These are phyloP conservation scores for Heliconius eleuchia DNA, from an alignment of 1,140 invertebrate genomes.

Conservation along the genomic window DNA sequence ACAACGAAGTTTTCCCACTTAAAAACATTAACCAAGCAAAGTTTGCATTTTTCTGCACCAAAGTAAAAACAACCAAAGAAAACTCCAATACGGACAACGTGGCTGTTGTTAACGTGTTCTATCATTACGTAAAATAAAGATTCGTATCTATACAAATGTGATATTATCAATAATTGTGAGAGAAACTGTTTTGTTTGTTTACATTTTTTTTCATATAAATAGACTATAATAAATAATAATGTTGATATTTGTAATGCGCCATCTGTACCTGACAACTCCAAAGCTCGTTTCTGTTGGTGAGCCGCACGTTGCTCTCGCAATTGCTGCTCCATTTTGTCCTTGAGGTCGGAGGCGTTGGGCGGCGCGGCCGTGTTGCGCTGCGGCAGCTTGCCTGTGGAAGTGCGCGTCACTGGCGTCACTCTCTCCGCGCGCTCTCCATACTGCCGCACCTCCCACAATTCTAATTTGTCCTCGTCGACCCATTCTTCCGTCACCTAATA, in stretches of 20 bases:
- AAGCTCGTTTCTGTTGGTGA: slow-evolving; percentile 91
- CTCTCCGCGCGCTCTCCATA: slow-evolving; percentile 92
- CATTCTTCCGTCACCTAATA: slow-evolving; percentile 92
- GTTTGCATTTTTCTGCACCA: too few species aligned
- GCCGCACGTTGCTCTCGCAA: slow-evolving; percentile 92
- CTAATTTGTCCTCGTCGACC: slow-evolving; percentile 97
- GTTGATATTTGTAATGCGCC: background rate
- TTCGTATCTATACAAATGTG: too few species aligned
- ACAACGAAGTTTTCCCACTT: too few species aligned
- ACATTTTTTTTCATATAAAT: too few species aligned
- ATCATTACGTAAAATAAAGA: too few species aligned
- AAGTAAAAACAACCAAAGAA: too few species aligned
- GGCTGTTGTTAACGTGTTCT: too few species aligned
- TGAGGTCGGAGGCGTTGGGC: slow-evolving; percentile 89
- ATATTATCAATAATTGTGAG: too few species aligned
- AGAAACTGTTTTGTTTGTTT: too few species aligned
- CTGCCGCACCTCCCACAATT: slow-evolving; percentile 98
- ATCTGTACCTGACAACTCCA: slow-evolving; percentile 80
- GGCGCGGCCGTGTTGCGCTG: slow-evolving; percentile 77
- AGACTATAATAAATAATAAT: background rate
- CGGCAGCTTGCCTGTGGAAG: slow-evolving; percentile 87
- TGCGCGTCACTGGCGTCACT: slow-evolving; percentile 86
- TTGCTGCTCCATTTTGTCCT: slow-evolving; percentile 95
- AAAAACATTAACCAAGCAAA: too few species aligned
- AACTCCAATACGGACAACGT: too few species aligned